A percentile compares a stretch with the other conserved stretches of the same genome.
phyloP scores from a whole-genome alignment of 2,113 vertebrate species.

The Ciconia stormi region DNA sequence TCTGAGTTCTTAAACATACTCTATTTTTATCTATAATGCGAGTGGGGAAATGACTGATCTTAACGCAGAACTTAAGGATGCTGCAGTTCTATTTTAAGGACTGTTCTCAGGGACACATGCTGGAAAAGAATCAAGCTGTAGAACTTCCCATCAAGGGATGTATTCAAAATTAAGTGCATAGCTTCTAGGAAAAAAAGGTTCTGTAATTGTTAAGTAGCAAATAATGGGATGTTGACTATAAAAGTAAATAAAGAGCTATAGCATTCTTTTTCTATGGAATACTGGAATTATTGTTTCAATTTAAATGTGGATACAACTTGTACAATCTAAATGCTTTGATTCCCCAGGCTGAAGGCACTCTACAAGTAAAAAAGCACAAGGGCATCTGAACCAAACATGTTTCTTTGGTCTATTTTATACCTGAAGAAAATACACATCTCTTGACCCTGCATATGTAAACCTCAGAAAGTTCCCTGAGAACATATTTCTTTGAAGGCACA shows the following conservation, averaged over 20 bases:
- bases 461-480: background rate
- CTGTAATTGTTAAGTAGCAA: background rate
- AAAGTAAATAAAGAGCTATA: background rate
- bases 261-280: background rate
- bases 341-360: background rate
- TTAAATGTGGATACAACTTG: background rate
- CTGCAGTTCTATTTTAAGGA: background rate
- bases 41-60: background rate
- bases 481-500: constrained; percentile 1
- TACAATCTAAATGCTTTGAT: background rate
- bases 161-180: background rate
- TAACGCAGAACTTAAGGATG: background rate
- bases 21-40: background rate
- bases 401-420: background rate
- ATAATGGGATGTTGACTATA: background rate
- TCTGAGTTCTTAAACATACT: background rate
- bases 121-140: background rate
- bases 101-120: background rate
- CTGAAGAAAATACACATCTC: background rate
- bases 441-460: background rate
- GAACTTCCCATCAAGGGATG: background rate
- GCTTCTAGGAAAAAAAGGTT: background rate
- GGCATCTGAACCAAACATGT: background rate
- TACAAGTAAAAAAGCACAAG: background rate
- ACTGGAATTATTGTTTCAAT: background rate